Base-by-base conservation (phyloP, 1,140 invertebrate species). In the Ganaspis sp. region DNA sequence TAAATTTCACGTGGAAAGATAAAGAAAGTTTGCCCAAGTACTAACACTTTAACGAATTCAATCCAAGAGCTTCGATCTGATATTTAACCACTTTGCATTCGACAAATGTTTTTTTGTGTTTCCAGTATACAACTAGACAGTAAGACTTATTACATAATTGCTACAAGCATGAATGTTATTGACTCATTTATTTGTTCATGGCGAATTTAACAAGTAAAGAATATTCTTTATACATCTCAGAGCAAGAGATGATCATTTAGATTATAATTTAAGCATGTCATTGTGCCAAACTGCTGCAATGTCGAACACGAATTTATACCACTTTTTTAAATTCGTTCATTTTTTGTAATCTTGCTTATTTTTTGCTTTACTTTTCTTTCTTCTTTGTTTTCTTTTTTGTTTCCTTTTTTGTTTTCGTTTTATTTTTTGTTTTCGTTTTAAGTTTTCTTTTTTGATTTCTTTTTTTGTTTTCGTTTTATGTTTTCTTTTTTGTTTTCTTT, bases 281-380 rank as follows among this genome's bases (percentile, higher is more conserved):
- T 64, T 64, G 77, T 82, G 78, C 75, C 73, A 54, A 69, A 70
- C 71, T 80, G 75, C 70, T 81, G 19, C 81, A 72, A 84, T 75
- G 80, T 79, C 81, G 90, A 78, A 79, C 70, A 76, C 71, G 54
- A 15, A 73, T 15, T 58, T 4, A 15, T 54, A 21, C n/a, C 17
- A 11, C 19, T 19, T 49, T 49, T 19, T 49, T 1, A 19, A n/a
- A 17, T 49, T 17, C 15, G 6, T 34, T 34, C n/a, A n/a, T n/a
- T n/a, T n/a, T n/a, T 34, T 34, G 29, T 34, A 34, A 34, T 3
- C 2, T 34, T 34, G 2, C 2, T 3, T 6, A 34, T 3, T 34
- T 34, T 34, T 34, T 34, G 29, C 2, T 6, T 34, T 34, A 3
- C 29, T 2, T 34, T 34, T 34, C 6, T 34, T 34, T 34, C 6